Base-by-base conservation (phyloP, 2,113 vertebrate species). In the Glareola pratincola region DNA sequence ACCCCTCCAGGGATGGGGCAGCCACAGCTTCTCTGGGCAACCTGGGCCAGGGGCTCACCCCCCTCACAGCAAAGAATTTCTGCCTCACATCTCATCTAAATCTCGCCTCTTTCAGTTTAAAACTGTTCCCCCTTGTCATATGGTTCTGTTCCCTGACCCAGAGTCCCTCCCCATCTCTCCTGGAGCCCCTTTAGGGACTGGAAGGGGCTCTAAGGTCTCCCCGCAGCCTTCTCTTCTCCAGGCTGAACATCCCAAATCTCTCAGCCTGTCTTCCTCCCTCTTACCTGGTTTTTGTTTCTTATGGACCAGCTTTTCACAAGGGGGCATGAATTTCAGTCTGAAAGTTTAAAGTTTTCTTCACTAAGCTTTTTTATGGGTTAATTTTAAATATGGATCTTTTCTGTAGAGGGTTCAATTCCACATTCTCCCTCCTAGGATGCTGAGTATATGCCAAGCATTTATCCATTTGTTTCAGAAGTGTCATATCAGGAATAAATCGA, bases 401-500 rank as follows among this genome's bases (percentile, higher is more conserved):
- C 50, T 37, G 57, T 4, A 92, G 90, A 90, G 79, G 39, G 36
- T 69, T 94, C 93, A 80, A 45, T 96, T 96, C 80, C 93, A 90
- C 73, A 62, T 79, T 79, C 62, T 60, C 45, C 56, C 64, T 97
- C 76, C 79, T 94, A 94, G 97, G 96, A 98, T 60, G 88, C 90
- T 96, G 86, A 96, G 91, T 90, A 60, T 50, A 88, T 94, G 94
- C 91, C 96, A 95, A 96, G 91, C 69, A 85, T 96, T 97, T 96
- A 97, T 80, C 86, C 92, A 97, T 98, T 98, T 96, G 94, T 97
- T 97, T 97, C 95, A 97, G 93, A 97, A 98, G 96, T 97, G 96
- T 98, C 98, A 94, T 97, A 98, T 98, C 96, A 94, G 96, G 95
- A 97, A 98, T 98, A 96, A 98, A 98, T 97, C 97, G 14, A 98